Conservation (phyloP, 1,140 invertebrate species). For the Drosophila takahashii region DNA sequence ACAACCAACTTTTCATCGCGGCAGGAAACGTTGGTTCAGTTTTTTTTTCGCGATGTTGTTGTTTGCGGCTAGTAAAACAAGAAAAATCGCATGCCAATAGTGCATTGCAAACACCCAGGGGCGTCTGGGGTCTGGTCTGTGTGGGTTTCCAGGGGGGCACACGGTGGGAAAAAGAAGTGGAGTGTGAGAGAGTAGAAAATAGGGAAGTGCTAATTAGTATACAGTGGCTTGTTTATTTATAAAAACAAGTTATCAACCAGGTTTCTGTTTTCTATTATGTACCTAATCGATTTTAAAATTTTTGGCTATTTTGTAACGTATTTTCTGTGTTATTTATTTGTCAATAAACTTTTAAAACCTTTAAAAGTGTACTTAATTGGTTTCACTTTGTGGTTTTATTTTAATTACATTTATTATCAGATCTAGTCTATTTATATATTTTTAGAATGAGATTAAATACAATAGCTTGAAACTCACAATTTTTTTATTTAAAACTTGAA, state of each 20-base stretch:
- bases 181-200: constrained; percentile 11
- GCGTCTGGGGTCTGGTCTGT: constrained; percentile 21
- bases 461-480: too few species aligned
- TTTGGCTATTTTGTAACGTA: background rate
- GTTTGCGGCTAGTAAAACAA: constrained; percentile 70
- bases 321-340: background rate
- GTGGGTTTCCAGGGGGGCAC: constrained; percentile 18
- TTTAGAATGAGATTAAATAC: too few species aligned
- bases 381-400: background rate
- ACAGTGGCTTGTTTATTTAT: constrained; percentile 18
- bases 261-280: constrained; percentile 4
- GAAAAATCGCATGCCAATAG: constrained; percentile 79
- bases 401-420: too few species aligned
- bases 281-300: background rate
- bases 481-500: too few species aligned
- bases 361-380: background rate
- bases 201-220: constrained; percentile 25
- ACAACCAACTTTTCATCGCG: constrained; percentile 52
- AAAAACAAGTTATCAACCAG: constrained; percentile 18
- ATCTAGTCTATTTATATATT: too few species aligned
- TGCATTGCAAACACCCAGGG: constrained; percentile 63
- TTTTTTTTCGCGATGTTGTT: constrained; percentile 25
- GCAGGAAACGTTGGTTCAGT: constrained; percentile 68
- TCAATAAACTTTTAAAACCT: background rate
- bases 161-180: background rate